These are phyloP conservation scores for Eonycteris spelaea DNA, from an alignment of 2,113 vertebrate genomes.

Conservation along the genomic window DNA sequence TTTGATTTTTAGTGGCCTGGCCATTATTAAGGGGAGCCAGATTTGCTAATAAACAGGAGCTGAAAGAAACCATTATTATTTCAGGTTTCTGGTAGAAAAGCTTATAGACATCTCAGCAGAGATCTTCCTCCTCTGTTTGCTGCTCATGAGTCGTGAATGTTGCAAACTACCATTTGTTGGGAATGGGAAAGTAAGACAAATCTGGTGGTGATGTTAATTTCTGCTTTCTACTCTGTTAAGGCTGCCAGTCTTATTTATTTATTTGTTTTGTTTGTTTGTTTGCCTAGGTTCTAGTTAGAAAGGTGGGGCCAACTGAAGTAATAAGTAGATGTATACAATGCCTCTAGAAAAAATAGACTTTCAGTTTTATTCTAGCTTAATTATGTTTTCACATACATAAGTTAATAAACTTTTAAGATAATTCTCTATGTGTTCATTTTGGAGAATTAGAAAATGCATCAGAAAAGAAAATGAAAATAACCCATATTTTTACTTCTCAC, in stretches of 20 bases:
- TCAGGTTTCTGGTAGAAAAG: constrained; percentile 19
- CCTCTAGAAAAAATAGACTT: background rate
- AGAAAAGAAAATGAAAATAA: constrained; percentile 27
- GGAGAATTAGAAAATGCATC: constrained; percentile 16
- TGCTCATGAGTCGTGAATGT: background rate
- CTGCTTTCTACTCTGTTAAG: background rate
- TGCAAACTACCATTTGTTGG: background rate
- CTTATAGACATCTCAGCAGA: background rate
- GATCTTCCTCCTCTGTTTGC: background rate
- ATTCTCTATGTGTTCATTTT: background rate
- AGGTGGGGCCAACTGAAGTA: background rate
- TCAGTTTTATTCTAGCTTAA: background rate
- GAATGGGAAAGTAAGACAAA: background rate
- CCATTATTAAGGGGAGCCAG: background rate
- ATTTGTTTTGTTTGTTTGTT: constrained; percentile 9
- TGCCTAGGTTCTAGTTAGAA: background rate
- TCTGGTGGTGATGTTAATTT: background rate
- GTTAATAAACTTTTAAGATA: background rate
- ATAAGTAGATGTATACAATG: background rate
- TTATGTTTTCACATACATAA: background rate
- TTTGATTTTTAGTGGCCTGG: constrained; percentile 11
- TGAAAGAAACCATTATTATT: constrained; percentile 30
- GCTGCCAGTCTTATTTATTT: background rate
- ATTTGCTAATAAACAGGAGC: constrained; percentile 1
- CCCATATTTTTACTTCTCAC: background rate